These are phyloP conservation scores for Bombus waltoni DNA, from an alignment of 1,140 invertebrate species.

Conservation along the genomic window DNA sequence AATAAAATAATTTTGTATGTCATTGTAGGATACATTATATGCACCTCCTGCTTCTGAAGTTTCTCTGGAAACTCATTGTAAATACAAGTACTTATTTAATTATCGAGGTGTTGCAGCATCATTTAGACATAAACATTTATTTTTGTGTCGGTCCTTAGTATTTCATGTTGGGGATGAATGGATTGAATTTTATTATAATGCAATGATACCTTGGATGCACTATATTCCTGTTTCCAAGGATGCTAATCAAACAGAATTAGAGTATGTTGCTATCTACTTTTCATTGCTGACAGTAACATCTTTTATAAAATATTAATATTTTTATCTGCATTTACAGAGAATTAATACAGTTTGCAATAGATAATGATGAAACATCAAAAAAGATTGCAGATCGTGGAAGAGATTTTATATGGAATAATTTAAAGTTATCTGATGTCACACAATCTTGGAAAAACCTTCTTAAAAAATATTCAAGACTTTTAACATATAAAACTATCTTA, in stretches of 20 bases:
- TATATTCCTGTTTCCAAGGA: slow-evolving; percentile 94
- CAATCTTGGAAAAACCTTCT: slow-evolving; percentile 95
- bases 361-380: slow-evolving; percentile 89
- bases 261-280: slow-evolving; percentile 72
- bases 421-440: slow-evolving; percentile 91
- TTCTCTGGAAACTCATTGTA: slow-evolving; percentile 95
- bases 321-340: slow-evolving; percentile 79
- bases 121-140: slow-evolving; percentile 98
- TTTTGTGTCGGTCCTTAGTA: slow-evolving; percentile 96
- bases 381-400: slow-evolving; percentile 93
- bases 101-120: slow-evolving; percentile 98
- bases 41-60: slow-evolving; percentile 93
- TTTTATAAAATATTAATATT: background rate
- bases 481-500: slow-evolving; percentile 87
- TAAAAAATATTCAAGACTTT: slow-evolving; percentile 89
- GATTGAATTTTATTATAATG: slow-evolving; percentile 97
- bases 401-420: slow-evolving; percentile 92
- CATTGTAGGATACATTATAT: slow-evolving; percentile 91
- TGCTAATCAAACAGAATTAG: slow-evolving; percentile 87
- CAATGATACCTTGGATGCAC: slow-evolving; percentile 97
- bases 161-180: slow-evolving; percentile 98
- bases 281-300: background rate
- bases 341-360: slow-evolving; percentile 90
- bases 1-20: slow-evolving; percentile 30
- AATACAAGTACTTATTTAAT: slow-evolving; percentile 98